These are phyloP conservation scores for Drosophila kanekoi DNA, from an alignment of 2,888 invertebrate species.

Conservation along the genomic window DNA sequence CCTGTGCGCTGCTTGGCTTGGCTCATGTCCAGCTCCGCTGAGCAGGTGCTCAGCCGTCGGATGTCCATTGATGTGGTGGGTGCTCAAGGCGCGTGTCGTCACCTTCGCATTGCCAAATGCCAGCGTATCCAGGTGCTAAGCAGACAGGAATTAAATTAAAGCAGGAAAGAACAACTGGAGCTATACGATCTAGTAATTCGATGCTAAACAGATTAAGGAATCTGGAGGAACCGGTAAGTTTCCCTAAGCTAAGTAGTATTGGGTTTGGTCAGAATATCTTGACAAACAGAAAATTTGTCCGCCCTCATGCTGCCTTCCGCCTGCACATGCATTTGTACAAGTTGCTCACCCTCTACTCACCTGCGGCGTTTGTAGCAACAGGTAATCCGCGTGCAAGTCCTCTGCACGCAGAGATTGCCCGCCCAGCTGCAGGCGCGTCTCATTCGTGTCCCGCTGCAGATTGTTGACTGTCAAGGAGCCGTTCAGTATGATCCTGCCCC, in stretches of 20 bases:
- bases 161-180: no score
- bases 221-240: no score
- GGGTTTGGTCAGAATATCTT: no score
- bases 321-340: no score
- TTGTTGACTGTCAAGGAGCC: constrained; percentile 77
- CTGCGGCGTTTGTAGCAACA: constrained; percentile 71
- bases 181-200: no score
- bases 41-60: constrained; percentile 68
- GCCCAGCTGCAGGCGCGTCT: constrained; percentile 33
- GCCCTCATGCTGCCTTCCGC: no score
- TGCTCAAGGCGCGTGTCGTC: constrained; percentile 54
- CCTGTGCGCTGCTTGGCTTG: neutral
- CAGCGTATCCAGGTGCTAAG: constrained; percentile 58
- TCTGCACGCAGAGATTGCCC: constrained; percentile 45
- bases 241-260: no score
- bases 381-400: constrained; percentile 57
- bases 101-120: constrained; percentile 73
- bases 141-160: no score
- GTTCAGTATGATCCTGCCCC: constrained; percentile 72
- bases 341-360: constrained; percentile 43
- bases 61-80: constrained; percentile 65
- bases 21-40: constrained; percentile 12
- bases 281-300: no score
- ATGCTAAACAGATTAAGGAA: no score
- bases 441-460: constrained; percentile 51